phyloP scores from a whole-genome alignment of 2,113 vertebrate species.

The Notechis scutatus region DNA sequence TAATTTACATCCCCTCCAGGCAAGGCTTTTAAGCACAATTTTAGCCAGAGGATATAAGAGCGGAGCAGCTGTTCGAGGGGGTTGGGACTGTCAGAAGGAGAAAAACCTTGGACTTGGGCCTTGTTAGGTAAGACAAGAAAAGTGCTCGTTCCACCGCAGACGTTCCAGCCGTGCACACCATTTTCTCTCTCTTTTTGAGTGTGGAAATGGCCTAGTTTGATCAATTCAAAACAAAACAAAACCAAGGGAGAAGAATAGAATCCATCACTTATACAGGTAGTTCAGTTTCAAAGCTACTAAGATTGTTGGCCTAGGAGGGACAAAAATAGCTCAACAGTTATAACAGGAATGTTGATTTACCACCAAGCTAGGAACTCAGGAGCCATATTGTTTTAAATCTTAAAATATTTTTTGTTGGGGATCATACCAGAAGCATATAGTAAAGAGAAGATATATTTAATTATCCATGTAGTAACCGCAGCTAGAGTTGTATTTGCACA shows the following conservation, averaged over 20 bases:
- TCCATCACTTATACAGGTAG: neutral
- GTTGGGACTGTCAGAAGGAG: neutral
- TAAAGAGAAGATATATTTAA: too few species aligned
- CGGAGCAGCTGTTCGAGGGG: constrained; percentile 32
- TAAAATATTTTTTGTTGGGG: too few species aligned
- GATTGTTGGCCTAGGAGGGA: neutral
- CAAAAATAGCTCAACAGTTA: neutral
- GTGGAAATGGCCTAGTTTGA: neutral
- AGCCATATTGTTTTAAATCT: too few species aligned
- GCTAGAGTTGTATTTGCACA: too few species aligned
- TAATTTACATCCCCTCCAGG: constrained; percentile 52
- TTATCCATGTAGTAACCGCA: too few species aligned
- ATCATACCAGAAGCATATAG: too few species aligned
- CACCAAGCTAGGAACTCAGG: too few species aligned
- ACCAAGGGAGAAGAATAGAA: neutral
- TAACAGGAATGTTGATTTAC: neutral
- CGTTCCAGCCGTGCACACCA: accelerated
- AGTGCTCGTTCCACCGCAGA: neutral
- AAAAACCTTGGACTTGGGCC: neutral
- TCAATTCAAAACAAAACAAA: neutral
- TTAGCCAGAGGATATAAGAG: constrained; percentile 51
- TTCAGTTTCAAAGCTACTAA: neutral
- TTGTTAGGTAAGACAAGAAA: neutral
- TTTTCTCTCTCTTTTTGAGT: neutral
- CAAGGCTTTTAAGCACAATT: constrained; percentile 49